Base-by-base conservation (phyloP, 1,140 invertebrate genomes). In the Papilio dardanus region DNA sequence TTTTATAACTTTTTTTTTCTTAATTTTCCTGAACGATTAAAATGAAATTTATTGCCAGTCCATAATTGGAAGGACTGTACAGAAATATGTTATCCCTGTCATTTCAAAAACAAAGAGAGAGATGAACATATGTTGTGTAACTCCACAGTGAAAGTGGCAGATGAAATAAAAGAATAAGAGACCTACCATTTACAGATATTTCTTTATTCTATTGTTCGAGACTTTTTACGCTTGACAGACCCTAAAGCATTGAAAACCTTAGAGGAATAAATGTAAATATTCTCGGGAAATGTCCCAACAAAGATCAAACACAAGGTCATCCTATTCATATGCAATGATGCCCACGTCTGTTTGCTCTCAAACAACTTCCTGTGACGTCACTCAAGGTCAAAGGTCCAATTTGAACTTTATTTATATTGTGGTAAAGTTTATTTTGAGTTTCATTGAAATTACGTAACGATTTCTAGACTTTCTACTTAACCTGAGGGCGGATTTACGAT, bases 301-400 rank as follows among this genome's bases (percentile, higher is more conserved):
- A 62, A 62, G 54, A 62, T 24, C 54, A 62, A 62, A 62, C 3
- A 14, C 12, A 62, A 62, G 54, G 54, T 16, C 54, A 62, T 3
- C 54, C 54, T 62, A 62, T 62, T 62, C 21, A 28, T 54, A 24
- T 62, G 54, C 54, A 62, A 28, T 62, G 54, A 30, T 28, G 24
- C 54, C 54, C 54, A 62, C 24, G 54, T 62, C 24, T 16, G 30
- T 62, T 62, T 62, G 54, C 24, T 62, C 24, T 62, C 54, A 28
- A 12, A 62, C 24, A 62, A 62, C 54, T 62, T 62, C 54, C 54
- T 62, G 54, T 62, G 54, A 28, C 54, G 24, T 62, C 54, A 28
- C 54, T 16, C 21, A 62, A 62, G 54, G 54, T 62, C 24, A 62
- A 30, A 62, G 10, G 24, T 62, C 24, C 10, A 62, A 28, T 30